These are phyloP conservation scores for Catagonus wagneri DNA, from an alignment of 2,113 vertebrate species.

Conservation along the genomic window DNA sequence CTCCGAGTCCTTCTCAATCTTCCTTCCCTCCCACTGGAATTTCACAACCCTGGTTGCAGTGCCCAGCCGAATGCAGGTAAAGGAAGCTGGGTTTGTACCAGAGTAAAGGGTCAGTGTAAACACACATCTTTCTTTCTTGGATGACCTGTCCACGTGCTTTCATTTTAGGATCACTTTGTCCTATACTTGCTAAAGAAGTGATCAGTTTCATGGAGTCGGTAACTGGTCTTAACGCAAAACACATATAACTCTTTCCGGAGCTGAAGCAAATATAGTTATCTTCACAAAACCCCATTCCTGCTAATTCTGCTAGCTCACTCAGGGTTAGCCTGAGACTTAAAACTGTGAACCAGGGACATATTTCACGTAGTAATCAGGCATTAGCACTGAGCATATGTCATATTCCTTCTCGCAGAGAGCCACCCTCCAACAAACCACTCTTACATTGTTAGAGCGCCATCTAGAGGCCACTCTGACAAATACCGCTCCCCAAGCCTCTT, in stretches of 20 bases:
- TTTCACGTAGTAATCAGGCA: neutral
- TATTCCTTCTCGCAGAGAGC: neutral
- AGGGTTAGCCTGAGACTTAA: neutral
- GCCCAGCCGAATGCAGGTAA: neutral
- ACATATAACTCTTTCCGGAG: neutral
- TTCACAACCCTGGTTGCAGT: neutral
- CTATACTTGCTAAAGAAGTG: neutral
- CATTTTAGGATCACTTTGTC: neutral
- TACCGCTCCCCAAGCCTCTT: neutral
- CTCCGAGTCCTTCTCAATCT: neutral
- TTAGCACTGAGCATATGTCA: neutral
- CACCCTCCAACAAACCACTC: neutral
- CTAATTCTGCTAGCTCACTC: neutral
- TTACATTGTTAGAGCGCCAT: constrained; percentile 53
- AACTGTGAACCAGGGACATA: neutral
- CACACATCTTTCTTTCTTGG: neutral
- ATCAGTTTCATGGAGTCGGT: neutral
- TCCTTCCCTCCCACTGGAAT: neutral
- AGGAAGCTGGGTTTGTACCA: neutral
- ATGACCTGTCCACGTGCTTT: neutral
- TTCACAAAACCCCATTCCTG: neutral
- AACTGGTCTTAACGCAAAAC: neutral
- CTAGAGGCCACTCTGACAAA: constrained; percentile 45
- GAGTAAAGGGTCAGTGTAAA: neutral
- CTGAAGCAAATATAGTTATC: neutral